phyloP scores from a whole-genome alignment of 2,888 invertebrate genomes.

The Harpalus rubripes region DNA sequence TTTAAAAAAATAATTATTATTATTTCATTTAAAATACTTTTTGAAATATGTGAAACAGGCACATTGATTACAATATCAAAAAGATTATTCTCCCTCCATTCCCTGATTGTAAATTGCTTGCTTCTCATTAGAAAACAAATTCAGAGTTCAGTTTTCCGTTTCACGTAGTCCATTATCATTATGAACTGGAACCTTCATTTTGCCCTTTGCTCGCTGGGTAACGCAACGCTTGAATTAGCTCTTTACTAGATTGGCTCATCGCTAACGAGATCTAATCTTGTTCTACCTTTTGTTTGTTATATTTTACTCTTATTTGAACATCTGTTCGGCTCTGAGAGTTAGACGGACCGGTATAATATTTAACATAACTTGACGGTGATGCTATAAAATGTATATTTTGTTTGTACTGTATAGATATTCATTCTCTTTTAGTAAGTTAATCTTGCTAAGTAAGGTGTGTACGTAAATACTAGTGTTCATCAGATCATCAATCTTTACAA shows the following conservation, averaged over 20 bases:
- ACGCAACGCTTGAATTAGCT: slow-evolving; percentile 31
- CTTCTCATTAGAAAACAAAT: neutral
- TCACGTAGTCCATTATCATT: slow-evolving; percentile 23
- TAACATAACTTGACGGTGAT: neutral
- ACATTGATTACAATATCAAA: too few species aligned
- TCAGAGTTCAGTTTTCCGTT: neutral
- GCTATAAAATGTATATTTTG: neutral
- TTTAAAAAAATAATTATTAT: too few species aligned
- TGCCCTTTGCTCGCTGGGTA: neutral
- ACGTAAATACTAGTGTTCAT: too few species aligned
- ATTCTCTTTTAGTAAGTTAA: neutral
- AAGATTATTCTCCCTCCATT: neutral
- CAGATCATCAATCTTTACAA: too few species aligned
- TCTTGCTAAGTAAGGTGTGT: neutral
- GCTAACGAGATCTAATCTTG: slow-evolving; percentile 36
- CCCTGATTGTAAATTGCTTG: neutral
- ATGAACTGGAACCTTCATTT: slow-evolving; percentile 35
- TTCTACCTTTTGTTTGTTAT: slow-evolving; percentile 36
- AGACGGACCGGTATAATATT: neutral
- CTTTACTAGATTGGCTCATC: slow-evolving; percentile 33
- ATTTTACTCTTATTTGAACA: slow-evolving; percentile 26
- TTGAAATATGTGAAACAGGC: too few species aligned
- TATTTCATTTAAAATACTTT: too few species aligned
- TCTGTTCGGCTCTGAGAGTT: slow-evolving; percentile 7
- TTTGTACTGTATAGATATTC: neutral